A percentile compares a stretch with the other conserved stretches of the same genome.
phyloP scores from a whole-genome alignment of 2,888 invertebrate genomes.

The Eubasilissa splendida region DNA sequence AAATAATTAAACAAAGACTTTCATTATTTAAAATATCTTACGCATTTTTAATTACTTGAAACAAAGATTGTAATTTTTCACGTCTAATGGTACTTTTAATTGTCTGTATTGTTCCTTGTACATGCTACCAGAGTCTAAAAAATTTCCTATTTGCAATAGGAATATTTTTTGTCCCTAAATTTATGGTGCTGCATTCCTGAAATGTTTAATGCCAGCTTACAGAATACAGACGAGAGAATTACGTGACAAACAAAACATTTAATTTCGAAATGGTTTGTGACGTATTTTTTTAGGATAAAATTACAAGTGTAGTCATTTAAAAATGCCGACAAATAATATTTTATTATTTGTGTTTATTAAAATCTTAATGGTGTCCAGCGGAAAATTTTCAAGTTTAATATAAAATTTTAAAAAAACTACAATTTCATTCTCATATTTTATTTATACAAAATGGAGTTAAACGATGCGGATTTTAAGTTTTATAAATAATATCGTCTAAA shows the following conservation, averaged over 20 bases:
- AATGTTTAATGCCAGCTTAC: conserved; percentile 15
- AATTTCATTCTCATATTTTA: too few relatives aligned
- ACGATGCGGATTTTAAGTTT: too few relatives aligned
- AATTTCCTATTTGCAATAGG: conserved; percentile 8
- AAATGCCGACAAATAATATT: too few relatives aligned
- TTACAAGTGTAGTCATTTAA: too few relatives aligned
- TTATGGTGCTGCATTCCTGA: conserved; percentile 20
- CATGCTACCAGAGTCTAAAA: conserved; percentile 11
- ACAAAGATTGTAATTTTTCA: conserved; percentile 23
- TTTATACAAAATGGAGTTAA: too few relatives aligned
- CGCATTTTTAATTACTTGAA: not conserved
- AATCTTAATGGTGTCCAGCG: too few relatives aligned
- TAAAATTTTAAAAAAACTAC: too few relatives aligned
- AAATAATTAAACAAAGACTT: not conserved
- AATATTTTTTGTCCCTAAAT: conserved; percentile 21
- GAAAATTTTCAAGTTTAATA: too few relatives aligned
- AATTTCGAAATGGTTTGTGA: conserved; percentile 25
- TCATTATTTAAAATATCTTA: not conserved
- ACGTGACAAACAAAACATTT: conserved; percentile 41
- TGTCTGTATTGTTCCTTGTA: conserved; percentile 21
- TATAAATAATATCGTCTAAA: too few relatives aligned
- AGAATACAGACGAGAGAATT: not conserved
- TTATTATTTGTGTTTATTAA: too few relatives aligned
- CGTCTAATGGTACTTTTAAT: conserved; percentile 16
- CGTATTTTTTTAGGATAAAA: too few relatives aligned